A percentile compares a stretch with the other conserved stretches of the same genome.
phyloP scores from a whole-genome alignment of 92 coral and sea anemone genomes.

The Bergia sp. region DNA sequence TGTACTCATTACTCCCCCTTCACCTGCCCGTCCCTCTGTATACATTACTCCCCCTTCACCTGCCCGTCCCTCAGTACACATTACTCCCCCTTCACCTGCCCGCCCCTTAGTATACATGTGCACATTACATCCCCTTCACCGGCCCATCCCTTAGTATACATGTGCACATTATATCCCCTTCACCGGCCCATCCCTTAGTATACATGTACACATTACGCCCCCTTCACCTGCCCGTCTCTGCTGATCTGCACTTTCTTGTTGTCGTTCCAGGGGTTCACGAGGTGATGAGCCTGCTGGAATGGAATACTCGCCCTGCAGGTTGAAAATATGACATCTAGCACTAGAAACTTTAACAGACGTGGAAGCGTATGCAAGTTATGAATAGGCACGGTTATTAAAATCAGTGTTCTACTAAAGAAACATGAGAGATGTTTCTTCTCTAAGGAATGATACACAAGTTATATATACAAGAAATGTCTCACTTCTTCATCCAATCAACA shows the following conservation, averaged over 20 bases:
- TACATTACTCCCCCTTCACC: constrained; percentile 49
- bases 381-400: too few species aligned
- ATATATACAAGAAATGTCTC: not conserved
- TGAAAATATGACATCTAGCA: not conserved
- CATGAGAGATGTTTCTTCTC: too few species aligned
- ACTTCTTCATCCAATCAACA: constrained; percentile 95
- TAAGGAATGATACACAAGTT: not conserved
- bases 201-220: not conserved
- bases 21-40: too few species aligned
- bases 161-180: too few species aligned
- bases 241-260: constrained; percentile 98
- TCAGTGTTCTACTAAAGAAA: too few species aligned
- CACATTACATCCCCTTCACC: too few species aligned
- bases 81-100: not conserved
- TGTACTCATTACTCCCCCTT: too few species aligned
- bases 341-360: not conserved
- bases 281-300: constrained; percentile 93
- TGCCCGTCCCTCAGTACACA: constrained; percentile 79
- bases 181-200: too few species aligned
- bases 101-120: not conserved
- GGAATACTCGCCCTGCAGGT: constrained; percentile 87
- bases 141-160: too few species aligned
- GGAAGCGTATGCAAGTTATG: not conserved
- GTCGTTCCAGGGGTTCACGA: constrained; percentile 98
- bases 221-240: constrained; percentile 95